Percentiles rank a stretch among this genome's conserved stretches.
Evolutionary conservation across 2,797 vertebrate species (phyloP).

Genomic region (Taenioides sp.): DNA sequence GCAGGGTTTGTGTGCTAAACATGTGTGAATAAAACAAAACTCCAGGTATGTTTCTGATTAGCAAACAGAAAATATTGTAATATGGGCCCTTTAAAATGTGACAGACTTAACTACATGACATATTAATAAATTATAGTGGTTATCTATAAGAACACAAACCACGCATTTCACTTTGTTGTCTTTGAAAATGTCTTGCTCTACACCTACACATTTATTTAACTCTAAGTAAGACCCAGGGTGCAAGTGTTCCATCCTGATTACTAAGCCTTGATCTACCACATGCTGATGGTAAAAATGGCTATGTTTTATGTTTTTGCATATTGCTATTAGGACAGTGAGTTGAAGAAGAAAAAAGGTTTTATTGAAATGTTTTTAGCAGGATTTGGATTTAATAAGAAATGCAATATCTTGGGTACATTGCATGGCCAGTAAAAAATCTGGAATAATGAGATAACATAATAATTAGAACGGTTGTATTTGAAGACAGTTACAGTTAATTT

Average conservation of each 20-base stretch:
- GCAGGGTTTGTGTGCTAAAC: too few relatives aligned
- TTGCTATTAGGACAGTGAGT: neutral
- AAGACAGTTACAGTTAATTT: too few relatives aligned
- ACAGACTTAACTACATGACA: neutral
- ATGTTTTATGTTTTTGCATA: conserved; percentile 1
- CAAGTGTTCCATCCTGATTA: conserved; percentile 26
- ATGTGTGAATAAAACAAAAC: too few relatives aligned
- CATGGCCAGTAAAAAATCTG: too few relatives aligned
- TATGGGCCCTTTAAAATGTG: too few relatives aligned
- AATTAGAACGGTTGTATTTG: too few relatives aligned
- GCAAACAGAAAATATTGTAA: too few relatives aligned
- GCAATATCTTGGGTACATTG: too few relatives aligned
- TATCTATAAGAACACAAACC: neutral
- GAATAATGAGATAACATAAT: too few relatives aligned
- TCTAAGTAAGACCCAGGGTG: conserved; percentile 26
- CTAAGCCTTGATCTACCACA: conserved; percentile 26
- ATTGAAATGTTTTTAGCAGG: neutral
- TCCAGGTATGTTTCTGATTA: too few relatives aligned
- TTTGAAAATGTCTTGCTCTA: conserved; percentile 12
- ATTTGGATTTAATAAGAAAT: neutral
- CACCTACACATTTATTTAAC: conserved; percentile 36
- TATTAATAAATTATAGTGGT: neutral
- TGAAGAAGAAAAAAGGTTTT: neutral
- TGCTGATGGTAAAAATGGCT: conserved; percentile 14
- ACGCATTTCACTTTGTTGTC: neutral